phyloP scores from a whole-genome alignment of 2,888 invertebrate species.

The Ophion ellenae region DNA sequence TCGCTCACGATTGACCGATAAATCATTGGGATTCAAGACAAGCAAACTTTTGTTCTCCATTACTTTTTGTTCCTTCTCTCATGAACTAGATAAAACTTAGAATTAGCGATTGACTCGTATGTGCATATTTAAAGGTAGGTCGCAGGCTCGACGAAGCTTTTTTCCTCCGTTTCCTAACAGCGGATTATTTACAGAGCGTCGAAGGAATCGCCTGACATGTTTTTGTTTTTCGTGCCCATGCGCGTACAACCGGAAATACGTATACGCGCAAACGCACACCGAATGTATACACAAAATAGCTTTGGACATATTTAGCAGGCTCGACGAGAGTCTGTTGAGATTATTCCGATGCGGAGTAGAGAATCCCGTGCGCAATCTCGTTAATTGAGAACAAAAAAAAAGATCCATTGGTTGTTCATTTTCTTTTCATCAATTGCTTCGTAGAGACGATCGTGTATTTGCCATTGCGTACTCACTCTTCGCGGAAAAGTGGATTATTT shows the following conservation, averaged over 20 bases:
- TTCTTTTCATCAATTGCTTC: too few relatives aligned
- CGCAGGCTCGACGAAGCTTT: background rate
- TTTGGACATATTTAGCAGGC: slow-evolving; percentile 28
- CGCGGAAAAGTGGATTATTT: too few relatives aligned
- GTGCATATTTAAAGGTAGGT: too few relatives aligned
- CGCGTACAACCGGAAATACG: slow-evolving; percentile 36
- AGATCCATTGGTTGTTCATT: background rate
- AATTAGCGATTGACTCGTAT: too few relatives aligned
- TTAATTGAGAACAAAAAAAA: background rate
- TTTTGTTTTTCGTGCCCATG: slow-evolving; percentile 13
- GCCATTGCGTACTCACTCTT: too few relatives aligned
- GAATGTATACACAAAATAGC: slow-evolving; percentile 49
- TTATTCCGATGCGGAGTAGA: slow-evolving; percentile 24
- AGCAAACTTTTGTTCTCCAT: slow-evolving; percentile 2
- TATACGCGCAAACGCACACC: background rate
- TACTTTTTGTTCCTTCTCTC: background rate
- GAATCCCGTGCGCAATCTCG: background rate
- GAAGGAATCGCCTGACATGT: slow-evolving; percentile 28
- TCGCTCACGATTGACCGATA: slow-evolving; percentile 46
- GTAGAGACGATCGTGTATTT: too few relatives aligned
- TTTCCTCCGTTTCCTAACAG: slow-evolving; percentile 21
- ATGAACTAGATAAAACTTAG: too few relatives aligned
- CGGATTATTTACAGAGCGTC: slow-evolving; percentile 52
- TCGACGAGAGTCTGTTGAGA: slow-evolving; percentile 11
- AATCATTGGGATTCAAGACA: slow-evolving; percentile 38